A percentile compares a stretch with the other conserved stretches of the same genome.
Conservation (phyloP, 2,797 vertebrate species). For the Threskiornis aethiopicus region DNA sequence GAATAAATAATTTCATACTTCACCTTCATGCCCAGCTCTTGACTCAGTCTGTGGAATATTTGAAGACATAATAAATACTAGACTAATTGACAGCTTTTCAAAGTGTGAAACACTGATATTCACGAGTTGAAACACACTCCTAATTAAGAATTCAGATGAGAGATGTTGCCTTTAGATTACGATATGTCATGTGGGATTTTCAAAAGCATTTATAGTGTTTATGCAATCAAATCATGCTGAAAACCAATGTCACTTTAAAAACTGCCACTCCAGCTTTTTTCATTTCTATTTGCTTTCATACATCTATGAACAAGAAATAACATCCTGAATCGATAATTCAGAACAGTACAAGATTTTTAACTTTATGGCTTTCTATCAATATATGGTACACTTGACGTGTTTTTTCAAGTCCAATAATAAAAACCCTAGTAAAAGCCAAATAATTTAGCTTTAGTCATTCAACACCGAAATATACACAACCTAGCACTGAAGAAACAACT, state of each 20-base stretch:
- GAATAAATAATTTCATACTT: conserved; percentile 12
- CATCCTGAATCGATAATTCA: neutral
- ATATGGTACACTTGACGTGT: neutral
- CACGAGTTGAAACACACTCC: neutral
- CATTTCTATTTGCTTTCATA: neutral
- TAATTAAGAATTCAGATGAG: neutral
- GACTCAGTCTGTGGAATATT: neutral
- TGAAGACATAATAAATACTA: conserved; percentile 34
- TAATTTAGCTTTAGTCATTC: neutral
- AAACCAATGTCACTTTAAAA: neutral
- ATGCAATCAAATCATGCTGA: neutral
- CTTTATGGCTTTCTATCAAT: neutral
- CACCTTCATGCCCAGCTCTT: neutral
- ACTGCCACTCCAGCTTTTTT: neutral
- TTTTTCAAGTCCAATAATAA: neutral
- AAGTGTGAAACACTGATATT: neutral
- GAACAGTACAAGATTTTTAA: neutral
- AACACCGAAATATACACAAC: neutral
- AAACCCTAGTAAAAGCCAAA: neutral
- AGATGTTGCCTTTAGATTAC: neutral
- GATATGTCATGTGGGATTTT: neutral
- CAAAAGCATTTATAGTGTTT: neutral
- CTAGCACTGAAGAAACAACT: neutral
- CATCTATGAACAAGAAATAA: neutral
- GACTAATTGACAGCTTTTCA: conserved; percentile 24